A percentile compares a stretch with the other conserved stretches of the same genome.
phyloP scores from a whole-genome alignment of 2,888 invertebrate species.

The Idaea dimidiata region DNA sequence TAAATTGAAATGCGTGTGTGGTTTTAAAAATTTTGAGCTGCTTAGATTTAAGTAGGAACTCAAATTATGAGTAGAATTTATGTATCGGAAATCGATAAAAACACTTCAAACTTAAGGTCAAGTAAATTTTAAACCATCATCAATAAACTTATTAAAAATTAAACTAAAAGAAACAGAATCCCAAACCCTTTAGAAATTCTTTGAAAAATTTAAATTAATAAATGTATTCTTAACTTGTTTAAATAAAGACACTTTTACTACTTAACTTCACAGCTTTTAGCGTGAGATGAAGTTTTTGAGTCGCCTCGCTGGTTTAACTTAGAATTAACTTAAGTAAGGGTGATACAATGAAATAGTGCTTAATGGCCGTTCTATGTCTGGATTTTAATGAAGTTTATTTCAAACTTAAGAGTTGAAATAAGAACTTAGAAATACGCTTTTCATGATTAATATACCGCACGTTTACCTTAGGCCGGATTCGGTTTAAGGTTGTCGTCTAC shows the following conservation, averaged over 20 bases:
- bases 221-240: constrained; percentile 35
- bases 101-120: no score
- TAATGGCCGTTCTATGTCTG: constrained; percentile 1
- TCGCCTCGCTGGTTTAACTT: constrained; percentile 15
- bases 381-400: neutral
- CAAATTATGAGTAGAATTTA: no score
- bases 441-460: no score
- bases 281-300: constrained; percentile 26
- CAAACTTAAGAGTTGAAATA: neutral
- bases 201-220: constrained; percentile 41
- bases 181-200: constrained; percentile 22
- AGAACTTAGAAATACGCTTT: neutral
- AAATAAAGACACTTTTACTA: constrained; percentile 30
- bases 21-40: no score
- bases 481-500: no score
- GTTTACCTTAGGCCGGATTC: no score
- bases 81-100: no score
- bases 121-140: no score
- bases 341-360: neutral
- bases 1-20: no score
- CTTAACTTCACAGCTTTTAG: constrained; percentile 31
- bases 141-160: neutral
- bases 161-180: neutral
- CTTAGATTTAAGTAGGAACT: no score
- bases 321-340: neutral